Percentiles rank a stretch among this genome's conserved stretches.
These are phyloP conservation scores for Centrocercus urophasianus DNA, from an alignment of 2,113 vertebrate genomes.

Conservation along the genomic window DNA sequence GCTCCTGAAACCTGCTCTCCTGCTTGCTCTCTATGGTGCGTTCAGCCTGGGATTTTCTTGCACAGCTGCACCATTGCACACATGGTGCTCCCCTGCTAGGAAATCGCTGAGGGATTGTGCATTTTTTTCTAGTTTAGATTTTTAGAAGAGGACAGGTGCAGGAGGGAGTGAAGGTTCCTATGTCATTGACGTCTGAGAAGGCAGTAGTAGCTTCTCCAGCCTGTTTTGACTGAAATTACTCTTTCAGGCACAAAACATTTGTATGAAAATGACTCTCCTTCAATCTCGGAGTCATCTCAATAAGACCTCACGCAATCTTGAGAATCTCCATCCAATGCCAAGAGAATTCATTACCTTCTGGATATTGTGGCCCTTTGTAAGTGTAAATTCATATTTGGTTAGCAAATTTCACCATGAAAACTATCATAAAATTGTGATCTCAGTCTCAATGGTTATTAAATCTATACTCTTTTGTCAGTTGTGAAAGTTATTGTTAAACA, in stretches of 20 bases:
- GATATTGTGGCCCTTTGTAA: not conserved
- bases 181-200: not conserved
- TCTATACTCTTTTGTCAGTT: not conserved
- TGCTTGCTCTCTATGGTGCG: not conserved
- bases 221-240: not conserved
- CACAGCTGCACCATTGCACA: not conserved
- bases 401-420: not conserved
- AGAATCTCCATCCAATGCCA: not conserved
- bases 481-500: not conserved
- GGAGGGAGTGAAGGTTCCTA: not conserved
- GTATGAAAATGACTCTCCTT: not conserved
- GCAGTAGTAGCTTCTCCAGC: not conserved
- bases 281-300: not conserved
- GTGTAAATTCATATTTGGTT: not conserved
- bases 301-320: not conserved
- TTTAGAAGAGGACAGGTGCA: not conserved
- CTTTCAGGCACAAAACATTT: not conserved
- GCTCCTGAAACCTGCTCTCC: not conserved
- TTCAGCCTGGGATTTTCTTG: fast-evolving
- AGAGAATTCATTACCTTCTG: not conserved
- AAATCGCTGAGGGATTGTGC: not conserved
- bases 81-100: fast-evolving
- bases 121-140: not conserved
- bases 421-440: not conserved
- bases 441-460: not conserved